phyloP scores from a whole-genome alignment of 2,113 vertebrate genomes.

The Dromas ardeola region DNA sequence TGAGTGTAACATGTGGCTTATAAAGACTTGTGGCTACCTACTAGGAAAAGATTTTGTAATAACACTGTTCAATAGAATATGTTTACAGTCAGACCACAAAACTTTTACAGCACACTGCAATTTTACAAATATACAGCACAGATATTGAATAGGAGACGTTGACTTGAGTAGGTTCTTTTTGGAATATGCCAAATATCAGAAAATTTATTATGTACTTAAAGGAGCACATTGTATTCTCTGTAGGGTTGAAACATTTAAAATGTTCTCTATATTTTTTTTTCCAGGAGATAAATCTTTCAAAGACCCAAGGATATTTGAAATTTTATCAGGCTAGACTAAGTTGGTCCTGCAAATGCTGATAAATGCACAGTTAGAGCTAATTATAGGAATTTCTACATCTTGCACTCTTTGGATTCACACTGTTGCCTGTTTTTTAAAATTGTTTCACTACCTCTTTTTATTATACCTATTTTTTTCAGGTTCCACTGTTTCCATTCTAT shows the following conservation, averaged over 20 bases:
- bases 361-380: neutral
- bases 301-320: neutral
- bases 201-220: neutral
- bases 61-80: neutral
- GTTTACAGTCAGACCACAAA: neutral
- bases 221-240: neutral
- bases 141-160: neutral
- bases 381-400: neutral
- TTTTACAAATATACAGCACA: neutral
- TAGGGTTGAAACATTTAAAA: neutral
- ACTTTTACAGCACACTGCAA: neutral
- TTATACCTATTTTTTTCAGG: neutral
- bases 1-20: neutral
- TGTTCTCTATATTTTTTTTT: neutral
- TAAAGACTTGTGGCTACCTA: neutral
- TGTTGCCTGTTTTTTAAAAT: neutral
- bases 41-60: neutral
- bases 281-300: neutral
- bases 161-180: neutral
- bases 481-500: neutral
- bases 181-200: neutral
- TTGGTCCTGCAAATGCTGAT: neutral
- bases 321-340: neutral
- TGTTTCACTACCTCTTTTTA: neutral
- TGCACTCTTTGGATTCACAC: neutral